Conservation (phyloP, 2,888 invertebrate species). For the Dynastes maya region DNA sequence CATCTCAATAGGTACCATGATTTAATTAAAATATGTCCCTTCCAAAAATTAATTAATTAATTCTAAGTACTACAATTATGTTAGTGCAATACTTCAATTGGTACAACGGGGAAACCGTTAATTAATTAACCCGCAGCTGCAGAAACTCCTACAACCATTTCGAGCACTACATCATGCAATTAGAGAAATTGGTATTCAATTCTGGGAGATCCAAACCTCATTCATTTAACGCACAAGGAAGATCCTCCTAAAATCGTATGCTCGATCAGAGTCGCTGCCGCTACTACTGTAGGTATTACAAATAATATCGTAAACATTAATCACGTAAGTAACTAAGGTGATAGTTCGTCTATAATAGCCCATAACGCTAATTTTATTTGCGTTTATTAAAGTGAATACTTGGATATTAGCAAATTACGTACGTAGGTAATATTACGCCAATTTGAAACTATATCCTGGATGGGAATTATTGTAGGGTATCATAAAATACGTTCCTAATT, state of each 20-base stretch:
- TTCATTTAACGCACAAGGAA: neutral
- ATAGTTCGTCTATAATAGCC: neutral
- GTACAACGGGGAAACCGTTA: too few relatives aligned
- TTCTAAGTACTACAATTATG: too few relatives aligned
- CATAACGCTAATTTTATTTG: conserved; percentile 16
- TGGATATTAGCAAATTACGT: neutral
- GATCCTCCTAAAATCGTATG: neutral
- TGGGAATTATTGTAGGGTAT: neutral
- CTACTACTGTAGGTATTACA: neutral
- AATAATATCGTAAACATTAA: neutral
- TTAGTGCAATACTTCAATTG: too few relatives aligned
- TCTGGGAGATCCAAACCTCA: neutral
- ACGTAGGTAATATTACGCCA: neutral
- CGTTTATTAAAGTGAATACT: neutral
- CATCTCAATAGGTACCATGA: too few relatives aligned
- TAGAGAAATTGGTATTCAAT: conserved; percentile 3
- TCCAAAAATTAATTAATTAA: too few relatives aligned
- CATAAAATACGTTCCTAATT: neutral
- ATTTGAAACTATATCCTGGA: neutral
- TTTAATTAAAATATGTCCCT: too few relatives aligned
- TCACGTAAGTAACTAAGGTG: neutral
- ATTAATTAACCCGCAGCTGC: too few relatives aligned
- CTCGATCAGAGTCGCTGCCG: neutral
- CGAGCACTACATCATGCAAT: too few relatives aligned
- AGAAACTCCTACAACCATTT: too few relatives aligned